Evolutionary conservation across 2,113 vertebrate genomes (phyloP).

Genomic region (Apistogramma diplotaenia): DNA sequence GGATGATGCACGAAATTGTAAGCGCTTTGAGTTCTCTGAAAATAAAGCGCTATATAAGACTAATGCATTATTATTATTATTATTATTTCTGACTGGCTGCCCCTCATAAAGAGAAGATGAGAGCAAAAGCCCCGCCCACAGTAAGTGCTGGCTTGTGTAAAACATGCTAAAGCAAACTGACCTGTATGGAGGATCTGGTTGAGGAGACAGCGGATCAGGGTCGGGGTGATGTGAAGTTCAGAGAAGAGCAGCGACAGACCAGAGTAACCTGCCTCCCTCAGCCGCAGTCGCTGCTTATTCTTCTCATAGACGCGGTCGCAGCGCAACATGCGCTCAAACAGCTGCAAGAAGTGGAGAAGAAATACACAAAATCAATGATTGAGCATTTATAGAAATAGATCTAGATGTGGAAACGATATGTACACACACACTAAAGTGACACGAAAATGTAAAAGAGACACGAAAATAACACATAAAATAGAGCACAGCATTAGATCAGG

Average conservation of each 20-base stretch:
- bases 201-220: constrained; percentile 87
- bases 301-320: constrained; percentile 96
- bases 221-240: constrained; percentile 82
- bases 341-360: constrained; percentile 67
- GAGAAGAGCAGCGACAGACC: constrained; percentile 91
- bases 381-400: too few species aligned
- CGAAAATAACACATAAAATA: not conserved
- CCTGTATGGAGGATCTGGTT: constrained; percentile 92
- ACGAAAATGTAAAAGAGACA: too few species aligned
- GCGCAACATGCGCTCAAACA: constrained; percentile 92
- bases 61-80: too few species aligned
- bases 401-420: not conserved
- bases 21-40: too few species aligned
- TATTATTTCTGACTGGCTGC: too few species aligned
- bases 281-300: constrained; percentile 90
- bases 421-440: fast-evolving
- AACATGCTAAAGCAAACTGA: constrained; percentile 47
- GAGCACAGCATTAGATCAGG: not conserved
- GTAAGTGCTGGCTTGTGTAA: too few species aligned
- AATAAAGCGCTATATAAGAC: too few species aligned
- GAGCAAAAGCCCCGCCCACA: too few species aligned
- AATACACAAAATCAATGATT: not conserved
- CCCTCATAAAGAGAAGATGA: too few species aligned
- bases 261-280: constrained; percentile 91
- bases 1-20: too few species aligned